Evolutionary conservation across 37 sponge, comb jelly and placozoan species (phyloP).

Genomic region (Chondrosia reniformis): DNA sequence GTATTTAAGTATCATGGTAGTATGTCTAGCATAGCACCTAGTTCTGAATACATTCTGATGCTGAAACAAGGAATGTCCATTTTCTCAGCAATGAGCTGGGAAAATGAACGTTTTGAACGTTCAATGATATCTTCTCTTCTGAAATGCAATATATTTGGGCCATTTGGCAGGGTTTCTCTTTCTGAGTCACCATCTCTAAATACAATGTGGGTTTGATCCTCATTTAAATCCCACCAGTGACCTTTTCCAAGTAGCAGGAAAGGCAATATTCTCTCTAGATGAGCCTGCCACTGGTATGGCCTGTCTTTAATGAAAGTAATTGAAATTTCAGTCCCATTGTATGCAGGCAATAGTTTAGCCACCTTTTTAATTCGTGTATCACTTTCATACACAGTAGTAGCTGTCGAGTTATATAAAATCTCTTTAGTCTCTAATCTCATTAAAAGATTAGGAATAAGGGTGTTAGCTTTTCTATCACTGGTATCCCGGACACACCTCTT

Average conservation of each 20-base stretch:
- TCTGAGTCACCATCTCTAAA: slow-evolving; percentile 4
- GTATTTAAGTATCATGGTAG: no score
- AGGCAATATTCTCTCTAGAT: not conserved
- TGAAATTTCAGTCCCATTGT: not conserved
- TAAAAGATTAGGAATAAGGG: not conserved
- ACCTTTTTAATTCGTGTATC: not conserved
- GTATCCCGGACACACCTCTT: not conserved
- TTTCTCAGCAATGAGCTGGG: no score
- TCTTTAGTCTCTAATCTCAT: not conserved
- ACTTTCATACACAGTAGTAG: not conserved
- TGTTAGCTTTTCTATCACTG: not conserved
- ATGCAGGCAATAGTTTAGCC: not conserved
- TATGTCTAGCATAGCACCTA: no score
- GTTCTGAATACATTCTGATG: no score
- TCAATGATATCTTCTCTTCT: no score
- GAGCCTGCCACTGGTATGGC: not conserved
- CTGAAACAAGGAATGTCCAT: no score
- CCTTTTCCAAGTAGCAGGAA: not conserved
- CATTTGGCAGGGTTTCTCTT: no score
- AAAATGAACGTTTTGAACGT: no score
- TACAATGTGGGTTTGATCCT: not conserved
- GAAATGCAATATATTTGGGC: no score
- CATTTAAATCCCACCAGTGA: not conserved
- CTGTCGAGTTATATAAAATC: not conserved
- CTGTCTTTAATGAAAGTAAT: not conserved